A percentile compares a stretch with the other conserved stretches of the same genome.
phyloP scores from a whole-genome alignment of 1,140 invertebrate species.

The Centruroides sculpturatus region DNA sequence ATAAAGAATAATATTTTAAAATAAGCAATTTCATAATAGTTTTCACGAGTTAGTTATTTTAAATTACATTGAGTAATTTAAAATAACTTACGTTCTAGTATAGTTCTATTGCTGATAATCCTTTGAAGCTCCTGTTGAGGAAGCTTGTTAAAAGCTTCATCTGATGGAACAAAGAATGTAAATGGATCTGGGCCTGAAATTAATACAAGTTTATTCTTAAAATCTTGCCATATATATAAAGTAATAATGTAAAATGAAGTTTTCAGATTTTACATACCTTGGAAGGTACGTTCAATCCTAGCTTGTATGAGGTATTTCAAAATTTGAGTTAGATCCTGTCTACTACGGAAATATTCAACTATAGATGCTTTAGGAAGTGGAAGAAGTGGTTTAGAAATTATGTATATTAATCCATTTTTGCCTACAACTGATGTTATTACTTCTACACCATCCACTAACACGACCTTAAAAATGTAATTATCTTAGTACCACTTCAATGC shows the following conservation, averaged over 20 bases:
- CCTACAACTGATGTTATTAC: slow-evolving; percentile 25
- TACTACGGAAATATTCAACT: slow-evolving; percentile 3
- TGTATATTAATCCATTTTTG: slow-evolving; percentile 31
- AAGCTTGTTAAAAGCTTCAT: slow-evolving; percentile 32
- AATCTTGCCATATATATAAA: neutral
- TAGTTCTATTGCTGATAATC: slow-evolving; percentile 3
- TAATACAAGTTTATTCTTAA: neutral
- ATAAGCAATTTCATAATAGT: neutral
- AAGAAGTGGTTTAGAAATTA: slow-evolving; percentile 28
- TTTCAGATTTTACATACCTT: slow-evolving; percentile 1
- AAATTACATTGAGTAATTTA: no score
- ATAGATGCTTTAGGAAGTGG: slow-evolving; percentile 21
- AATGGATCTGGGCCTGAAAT: slow-evolving; percentile 25
- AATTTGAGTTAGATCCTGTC: slow-evolving; percentile 9
- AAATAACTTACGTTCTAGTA: slow-evolving; percentile 7
- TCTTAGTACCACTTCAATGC: no score
- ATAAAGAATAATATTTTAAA: neutral
- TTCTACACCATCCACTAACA: slow-evolving; percentile 26
- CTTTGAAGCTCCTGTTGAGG: neutral
- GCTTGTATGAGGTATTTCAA: neutral
- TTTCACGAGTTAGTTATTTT: no score
- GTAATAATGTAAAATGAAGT: neutral
- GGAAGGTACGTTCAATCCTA: slow-evolving; percentile 2
- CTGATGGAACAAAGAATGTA: slow-evolving; percentile 39
- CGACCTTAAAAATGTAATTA: slow-evolving; percentile 16